A percentile compares a stretch with the other conserved stretches of the same genome.
Conservation (phyloP, 2,797 vertebrate species). For the Eulemur albifrons region DNA sequence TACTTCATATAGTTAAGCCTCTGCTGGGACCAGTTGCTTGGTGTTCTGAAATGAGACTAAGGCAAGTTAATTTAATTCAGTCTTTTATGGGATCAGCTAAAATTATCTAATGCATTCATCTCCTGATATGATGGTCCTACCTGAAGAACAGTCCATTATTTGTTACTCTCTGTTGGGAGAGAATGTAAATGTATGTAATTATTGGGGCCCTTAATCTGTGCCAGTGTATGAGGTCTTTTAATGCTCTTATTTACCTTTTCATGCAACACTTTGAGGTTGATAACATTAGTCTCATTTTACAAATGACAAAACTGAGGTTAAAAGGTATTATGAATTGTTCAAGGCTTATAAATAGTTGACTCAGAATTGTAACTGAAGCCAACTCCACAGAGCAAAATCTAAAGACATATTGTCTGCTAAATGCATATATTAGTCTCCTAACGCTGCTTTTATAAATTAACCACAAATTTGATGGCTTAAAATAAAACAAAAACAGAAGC, state of each 20-base stretch:
- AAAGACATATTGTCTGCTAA: neutral
- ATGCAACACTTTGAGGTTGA: neutral
- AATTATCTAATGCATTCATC: neutral
- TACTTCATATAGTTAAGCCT: neutral
- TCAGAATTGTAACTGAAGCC: neutral
- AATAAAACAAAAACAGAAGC: neutral
- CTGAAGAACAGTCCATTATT: neutral
- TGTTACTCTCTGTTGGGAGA: neutral
- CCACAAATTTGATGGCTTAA: neutral
- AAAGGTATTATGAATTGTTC: neutral
- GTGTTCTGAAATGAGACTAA: neutral
- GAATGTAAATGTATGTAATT: neutral
- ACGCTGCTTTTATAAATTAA: neutral
- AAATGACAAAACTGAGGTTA: neutral
- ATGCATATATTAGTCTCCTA: neutral
- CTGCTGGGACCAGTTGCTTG: neutral
- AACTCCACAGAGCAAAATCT: neutral
- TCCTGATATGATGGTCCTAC: neutral
- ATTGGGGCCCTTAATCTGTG: neutral
- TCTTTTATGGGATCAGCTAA: neutral
- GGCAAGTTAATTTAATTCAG: neutral
- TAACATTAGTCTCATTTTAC: neutral
- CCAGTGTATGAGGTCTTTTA: neutral
- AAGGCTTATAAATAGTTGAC: neutral
- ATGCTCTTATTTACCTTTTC: conserved; percentile 16